Percentiles rank a stretch among this genome's conserved stretches.
phyloP scores from a whole-genome alignment of 2,888 invertebrate genomes.

The Siphlonurus alternatus region DNA sequence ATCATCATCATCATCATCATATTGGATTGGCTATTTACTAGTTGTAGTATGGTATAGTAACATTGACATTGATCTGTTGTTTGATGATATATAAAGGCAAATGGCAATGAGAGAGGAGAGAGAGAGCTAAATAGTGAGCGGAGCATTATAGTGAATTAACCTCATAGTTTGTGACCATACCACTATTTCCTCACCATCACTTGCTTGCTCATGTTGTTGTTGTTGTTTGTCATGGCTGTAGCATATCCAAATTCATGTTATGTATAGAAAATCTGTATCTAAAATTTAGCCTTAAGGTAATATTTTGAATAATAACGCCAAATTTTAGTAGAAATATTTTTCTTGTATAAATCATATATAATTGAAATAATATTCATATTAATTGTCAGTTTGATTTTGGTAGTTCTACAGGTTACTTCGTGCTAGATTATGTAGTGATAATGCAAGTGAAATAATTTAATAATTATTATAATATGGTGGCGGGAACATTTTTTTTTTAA shows the following conservation, averaged over 20 bases:
- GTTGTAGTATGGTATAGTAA: neutral
- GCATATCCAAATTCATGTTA: too few species aligned
- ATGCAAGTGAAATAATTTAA: too few species aligned
- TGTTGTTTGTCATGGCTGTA: too few species aligned
- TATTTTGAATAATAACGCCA: neutral
- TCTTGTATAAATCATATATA: neutral
- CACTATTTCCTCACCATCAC: neutral
- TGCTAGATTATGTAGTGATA: too few species aligned
- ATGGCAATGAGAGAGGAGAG: neutral
- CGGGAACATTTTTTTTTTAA: neutral
- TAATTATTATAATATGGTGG: too few species aligned
- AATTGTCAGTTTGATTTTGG: neutral
- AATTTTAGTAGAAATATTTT: neutral
- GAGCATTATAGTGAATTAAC: neutral
- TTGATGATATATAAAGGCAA: neutral
- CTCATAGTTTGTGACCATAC: neutral
- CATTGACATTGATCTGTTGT: conserved; percentile 4
- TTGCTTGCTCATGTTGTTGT: too few species aligned
- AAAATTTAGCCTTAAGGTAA: neutral
- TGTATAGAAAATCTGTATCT: too few species aligned
- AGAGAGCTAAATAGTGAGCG: neutral
- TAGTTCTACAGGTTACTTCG: neutral
- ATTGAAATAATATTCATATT: neutral
- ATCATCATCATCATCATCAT: neutral
- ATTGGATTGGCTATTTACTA: neutral